phyloP scores from a whole-genome alignment of 35 echinoderm and acorn worm species.

The Chiridota heheva region DNA sequence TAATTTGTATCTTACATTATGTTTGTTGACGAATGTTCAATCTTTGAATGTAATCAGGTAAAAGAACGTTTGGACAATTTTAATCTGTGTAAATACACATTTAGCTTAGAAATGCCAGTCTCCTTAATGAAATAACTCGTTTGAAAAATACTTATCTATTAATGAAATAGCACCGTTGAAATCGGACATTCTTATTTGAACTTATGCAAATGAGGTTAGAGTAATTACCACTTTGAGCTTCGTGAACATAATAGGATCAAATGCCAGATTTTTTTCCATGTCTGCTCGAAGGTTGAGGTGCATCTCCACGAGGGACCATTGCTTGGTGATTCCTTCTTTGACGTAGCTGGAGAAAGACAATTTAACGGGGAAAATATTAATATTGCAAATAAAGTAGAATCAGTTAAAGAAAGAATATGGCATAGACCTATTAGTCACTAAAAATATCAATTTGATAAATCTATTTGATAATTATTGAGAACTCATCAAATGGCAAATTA shows the following conservation, averaged over 20 bases:
- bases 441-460: neutral
- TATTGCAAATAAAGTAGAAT: neutral
- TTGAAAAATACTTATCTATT: no score
- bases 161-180: no score
- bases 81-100: no score
- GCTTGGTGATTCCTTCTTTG: constrained; percentile 71
- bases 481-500: neutral
- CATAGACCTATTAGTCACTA: no score
- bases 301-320: constrained; percentile 95
- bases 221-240: constrained; percentile 81
- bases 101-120: no score
- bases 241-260: constrained; percentile 79
- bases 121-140: no score
- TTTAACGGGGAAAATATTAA: neutral
- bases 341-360: constrained; percentile 57
- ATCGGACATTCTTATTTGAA: no score
- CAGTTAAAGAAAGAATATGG: neutral
- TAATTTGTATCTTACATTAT: no score
- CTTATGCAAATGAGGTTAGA: no score
- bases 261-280: constrained; percentile 81
- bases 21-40: no score
- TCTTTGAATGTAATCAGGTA: no score
- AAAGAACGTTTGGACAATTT: no score
- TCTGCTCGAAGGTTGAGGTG: constrained; percentile 84
- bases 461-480: neutral